Base-by-base conservation (phyloP, 2,888 invertebrate genomes). In the Rhyacophila evoluta region DNA sequence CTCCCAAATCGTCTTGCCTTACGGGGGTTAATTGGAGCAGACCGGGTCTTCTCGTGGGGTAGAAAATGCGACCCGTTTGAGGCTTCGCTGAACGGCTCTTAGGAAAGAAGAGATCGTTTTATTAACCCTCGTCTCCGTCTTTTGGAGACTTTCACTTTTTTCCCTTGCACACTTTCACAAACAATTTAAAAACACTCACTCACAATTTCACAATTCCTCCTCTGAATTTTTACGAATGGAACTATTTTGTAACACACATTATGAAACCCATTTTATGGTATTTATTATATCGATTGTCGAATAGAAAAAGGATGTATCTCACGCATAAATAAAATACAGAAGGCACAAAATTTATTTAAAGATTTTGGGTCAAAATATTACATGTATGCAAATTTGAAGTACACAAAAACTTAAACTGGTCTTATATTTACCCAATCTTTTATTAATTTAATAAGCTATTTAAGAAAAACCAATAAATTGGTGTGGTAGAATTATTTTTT, bases 1-100 rank as follows among this genome's bases (percentile, higher is more conserved):
- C 8, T 15, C 25, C 15, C 6, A 15, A 19, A 55, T 19, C 19
- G 55, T 55, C 55, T 10, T 55, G 15, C 15, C 25, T 55, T 55
- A 19, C 15, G 55, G 55, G 55, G 55, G 55, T 55, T 55, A 55
- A 55, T 55, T 55, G 55, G 55, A 55, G 25, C 55, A 55, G 55
- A 55, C 55, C 55, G 55, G 55, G 19, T 25, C 55, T 55, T 55
- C 55, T 55, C 19, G 15, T 8, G 55, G 55, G 55, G 55, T 55
- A 19, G 55, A 55, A 55, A 55, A 25, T 55, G 55, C 55, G 55
- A 19, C 55, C 19, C 55, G 19, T 19, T 55, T 55, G 55, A 55
- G 55, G 55, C 55, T 55, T 55, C 55, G 55, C 25, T 55, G 55
- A 55, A 55, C 55, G 55, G 55, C 55, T 55, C 19, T 55, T 55